Conservation (phyloP, 2,113 vertebrate genomes). For the Brevimyrus niger region DNA sequence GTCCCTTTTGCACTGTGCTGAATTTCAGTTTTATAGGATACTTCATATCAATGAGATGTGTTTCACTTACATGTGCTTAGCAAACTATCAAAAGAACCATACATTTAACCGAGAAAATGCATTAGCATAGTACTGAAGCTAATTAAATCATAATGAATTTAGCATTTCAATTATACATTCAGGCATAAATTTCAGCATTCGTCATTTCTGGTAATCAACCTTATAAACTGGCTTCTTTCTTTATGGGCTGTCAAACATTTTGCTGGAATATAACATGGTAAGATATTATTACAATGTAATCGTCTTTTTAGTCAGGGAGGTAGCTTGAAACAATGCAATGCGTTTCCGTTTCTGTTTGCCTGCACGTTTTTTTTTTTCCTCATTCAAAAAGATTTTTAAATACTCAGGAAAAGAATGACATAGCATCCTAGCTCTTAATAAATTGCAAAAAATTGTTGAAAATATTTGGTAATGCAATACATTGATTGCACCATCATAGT, state of each 20-base stretch:
- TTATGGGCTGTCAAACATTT: neutral
- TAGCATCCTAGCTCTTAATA: neutral
- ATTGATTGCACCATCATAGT: neutral
- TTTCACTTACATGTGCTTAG: constrained; percentile 19
- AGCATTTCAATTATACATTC: constrained; percentile 42
- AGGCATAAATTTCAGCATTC: constrained; percentile 36
- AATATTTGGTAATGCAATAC: neutral
- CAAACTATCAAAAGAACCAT: constrained; percentile 18
- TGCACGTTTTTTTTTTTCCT: neutral
- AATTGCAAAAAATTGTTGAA: neutral
- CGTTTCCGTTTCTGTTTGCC: neutral
- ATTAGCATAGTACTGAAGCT: constrained; percentile 47
- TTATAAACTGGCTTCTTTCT: constrained; percentile 18
- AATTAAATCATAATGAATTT: constrained; percentile 54
- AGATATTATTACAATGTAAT: constrained; percentile 33
- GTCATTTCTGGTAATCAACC: constrained; percentile 31
- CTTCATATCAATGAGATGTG: constrained; percentile 33
- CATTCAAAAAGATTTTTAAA: neutral
- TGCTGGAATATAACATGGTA: constrained; percentile 16
- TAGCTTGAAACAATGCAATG: neutral
- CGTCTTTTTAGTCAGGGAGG: neutral
- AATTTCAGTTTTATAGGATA: constrained; percentile 22
- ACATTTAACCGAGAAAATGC: constrained; percentile 33
- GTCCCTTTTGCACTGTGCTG: neutral
- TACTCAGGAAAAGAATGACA: neutral